Conservation (phyloP, 2,888 invertebrate species). For the Liodrosophila aerea region DNA sequence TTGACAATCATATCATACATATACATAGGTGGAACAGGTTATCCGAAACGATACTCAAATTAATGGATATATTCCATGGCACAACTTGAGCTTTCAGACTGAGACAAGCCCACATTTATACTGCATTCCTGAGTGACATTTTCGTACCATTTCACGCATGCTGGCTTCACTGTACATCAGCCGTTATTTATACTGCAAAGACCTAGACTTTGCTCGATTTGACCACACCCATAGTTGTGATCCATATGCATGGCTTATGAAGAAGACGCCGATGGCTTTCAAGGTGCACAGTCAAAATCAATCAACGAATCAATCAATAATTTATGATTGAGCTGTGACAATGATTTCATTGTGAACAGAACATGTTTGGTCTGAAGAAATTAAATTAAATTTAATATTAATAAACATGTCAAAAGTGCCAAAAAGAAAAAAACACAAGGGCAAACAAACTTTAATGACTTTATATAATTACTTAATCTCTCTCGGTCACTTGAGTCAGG, state of each 20-base stretch:
- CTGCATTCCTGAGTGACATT: conserved; percentile 9
- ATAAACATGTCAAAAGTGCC: conserved; percentile 10
- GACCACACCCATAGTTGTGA: conserved; percentile 38
- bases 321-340: conserved; percentile 37
- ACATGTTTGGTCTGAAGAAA: conserved; percentile 12
- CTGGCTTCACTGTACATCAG: conserved; percentile 52
- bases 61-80: conserved; percentile 5
- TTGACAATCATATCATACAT: conserved; percentile 15
- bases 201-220: conserved; percentile 68
- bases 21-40: conserved; percentile 23
- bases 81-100: background rate
- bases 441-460: conserved; percentile 13
- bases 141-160: background rate
- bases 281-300: conserved; percentile 56
- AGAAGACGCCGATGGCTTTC: conserved; percentile 20
- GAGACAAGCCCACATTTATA: background rate
- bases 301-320: conserved; percentile 66
- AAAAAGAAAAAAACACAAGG: conserved; percentile 28
- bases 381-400: conserved; percentile 12
- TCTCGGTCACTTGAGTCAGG: conserved; percentile 5
- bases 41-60: background rate
- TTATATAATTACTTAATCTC: conserved; percentile 16
- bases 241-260: conserved; percentile 43
- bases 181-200: conserved; percentile 17
- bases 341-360: conserved; percentile 31